These are phyloP conservation scores for Sternarchorhynchus goeldii DNA, from an alignment of 2,797 vertebrate genomes.

Conservation along the genomic window DNA sequence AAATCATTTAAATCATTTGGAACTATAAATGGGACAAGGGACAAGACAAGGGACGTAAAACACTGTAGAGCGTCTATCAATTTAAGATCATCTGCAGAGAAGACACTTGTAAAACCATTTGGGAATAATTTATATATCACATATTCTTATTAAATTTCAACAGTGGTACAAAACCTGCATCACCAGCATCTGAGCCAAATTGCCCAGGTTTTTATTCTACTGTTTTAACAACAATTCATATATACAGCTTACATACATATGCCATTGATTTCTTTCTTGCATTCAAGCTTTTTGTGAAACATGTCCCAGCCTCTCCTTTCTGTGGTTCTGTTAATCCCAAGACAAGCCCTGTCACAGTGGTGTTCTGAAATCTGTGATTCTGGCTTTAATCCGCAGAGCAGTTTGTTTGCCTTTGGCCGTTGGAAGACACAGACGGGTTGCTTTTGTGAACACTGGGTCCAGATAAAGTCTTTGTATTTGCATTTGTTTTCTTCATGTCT, in stretches of 20 bases:
- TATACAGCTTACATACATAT: background rate
- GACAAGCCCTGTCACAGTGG: background rate
- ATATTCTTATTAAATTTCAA: too few relatives aligned
- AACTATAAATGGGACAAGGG: background rate
- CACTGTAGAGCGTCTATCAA: too few relatives aligned
- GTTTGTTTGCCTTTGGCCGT: background rate
- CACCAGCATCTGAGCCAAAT: background rate
- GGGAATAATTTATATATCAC: too few relatives aligned
- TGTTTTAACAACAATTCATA: background rate
- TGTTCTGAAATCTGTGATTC: background rate
- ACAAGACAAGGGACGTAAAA: background rate
- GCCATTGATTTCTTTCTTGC: background rate
- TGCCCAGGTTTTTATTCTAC: background rate
- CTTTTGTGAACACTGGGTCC: background rate
- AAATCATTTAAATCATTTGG: background rate
- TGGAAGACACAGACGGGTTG: background rate
- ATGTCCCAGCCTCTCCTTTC: background rate
- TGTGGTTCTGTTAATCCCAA: background rate
- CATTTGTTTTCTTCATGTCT: slow-evolving; percentile 1
- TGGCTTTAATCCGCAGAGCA: background rate
- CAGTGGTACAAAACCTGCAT: background rate
- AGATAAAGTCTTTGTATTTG: background rate
- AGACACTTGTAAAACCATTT: too few relatives aligned
- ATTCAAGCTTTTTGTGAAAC: background rate
- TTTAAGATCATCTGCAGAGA: too few relatives aligned